These are phyloP conservation scores for Melipona quadrifasciata DNA, from an alignment of 1,140 invertebrate genomes.

Conservation along the genomic window DNA sequence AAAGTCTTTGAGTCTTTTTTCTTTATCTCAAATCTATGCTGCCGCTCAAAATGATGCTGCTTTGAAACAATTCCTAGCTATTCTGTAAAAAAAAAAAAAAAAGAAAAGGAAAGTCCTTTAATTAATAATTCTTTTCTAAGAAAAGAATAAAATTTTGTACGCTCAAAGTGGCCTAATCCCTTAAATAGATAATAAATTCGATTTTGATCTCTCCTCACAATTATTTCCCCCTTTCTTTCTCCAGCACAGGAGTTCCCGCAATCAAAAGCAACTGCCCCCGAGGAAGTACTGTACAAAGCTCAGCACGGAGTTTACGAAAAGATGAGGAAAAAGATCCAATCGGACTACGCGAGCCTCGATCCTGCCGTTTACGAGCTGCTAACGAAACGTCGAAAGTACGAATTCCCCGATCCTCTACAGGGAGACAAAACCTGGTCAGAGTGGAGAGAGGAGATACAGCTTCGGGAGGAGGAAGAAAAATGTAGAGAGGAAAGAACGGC, in stretches of 20 bases:
- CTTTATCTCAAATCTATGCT: no score
- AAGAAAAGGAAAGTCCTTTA: no score
- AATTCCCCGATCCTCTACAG: slow-evolving; percentile 37
- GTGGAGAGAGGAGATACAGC: slow-evolving; percentile 63
- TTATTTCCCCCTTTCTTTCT: slow-evolving; percentile 23
- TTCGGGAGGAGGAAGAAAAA: slow-evolving; percentile 50
- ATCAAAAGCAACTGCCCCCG: background rate
- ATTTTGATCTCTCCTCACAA: background rate
- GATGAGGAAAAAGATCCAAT: slow-evolving; percentile 43
- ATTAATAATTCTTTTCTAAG: no score
- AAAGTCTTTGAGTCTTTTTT: no score
- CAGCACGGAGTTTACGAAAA: slow-evolving; percentile 44
- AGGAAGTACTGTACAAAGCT: background rate
- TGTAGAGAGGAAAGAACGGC: slow-evolving; percentile 43
- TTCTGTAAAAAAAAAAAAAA: no score
- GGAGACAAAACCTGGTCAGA: slow-evolving; percentile 68
- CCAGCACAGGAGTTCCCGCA: slow-evolving; percentile 45
- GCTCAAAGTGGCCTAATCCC: no score
- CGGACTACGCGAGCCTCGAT: slow-evolving; percentile 64
- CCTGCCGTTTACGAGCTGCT: slow-evolving; percentile 55
- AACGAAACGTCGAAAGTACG: slow-evolving; percentile 21
- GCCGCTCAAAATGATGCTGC: no score
- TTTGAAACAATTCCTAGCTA: no score
- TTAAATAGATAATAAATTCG: background rate
- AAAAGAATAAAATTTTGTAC: no score